Evolutionary conservation across 2,797 vertebrate species (phyloP).

Genomic region (Sternotherus odoratus): DNA sequence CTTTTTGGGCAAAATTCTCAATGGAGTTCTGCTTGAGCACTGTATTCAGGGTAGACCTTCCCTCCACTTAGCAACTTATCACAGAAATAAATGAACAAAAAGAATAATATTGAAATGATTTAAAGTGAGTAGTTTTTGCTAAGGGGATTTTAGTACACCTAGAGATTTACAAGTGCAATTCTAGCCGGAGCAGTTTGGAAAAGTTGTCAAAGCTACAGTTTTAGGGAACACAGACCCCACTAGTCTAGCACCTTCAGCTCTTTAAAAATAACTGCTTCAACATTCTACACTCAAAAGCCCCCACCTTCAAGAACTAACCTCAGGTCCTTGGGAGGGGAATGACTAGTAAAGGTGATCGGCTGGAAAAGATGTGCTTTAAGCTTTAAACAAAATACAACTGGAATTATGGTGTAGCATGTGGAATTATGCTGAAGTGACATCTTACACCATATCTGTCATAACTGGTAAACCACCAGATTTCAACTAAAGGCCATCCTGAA

Average conservation of each 20-base stretch:
- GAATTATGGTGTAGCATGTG: background rate
- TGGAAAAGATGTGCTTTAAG: background rate
- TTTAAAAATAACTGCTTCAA: accelerated
- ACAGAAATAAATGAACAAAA: background rate
- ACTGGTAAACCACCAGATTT: background rate
- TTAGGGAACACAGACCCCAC: background rate
- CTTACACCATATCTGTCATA: background rate
- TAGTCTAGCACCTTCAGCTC: accelerated
- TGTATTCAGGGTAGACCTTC: accelerated
- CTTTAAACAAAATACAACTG: background rate
- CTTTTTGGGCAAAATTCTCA: background rate
- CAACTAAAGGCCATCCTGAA: background rate
- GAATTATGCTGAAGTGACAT: background rate
- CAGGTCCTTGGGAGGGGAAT: background rate
- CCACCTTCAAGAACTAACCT: background rate
- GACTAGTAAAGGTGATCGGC: background rate
- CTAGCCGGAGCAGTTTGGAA: background rate
- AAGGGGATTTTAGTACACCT: background rate
- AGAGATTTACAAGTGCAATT: background rate
- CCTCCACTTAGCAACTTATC: accelerated
- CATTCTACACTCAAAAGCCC: background rate
- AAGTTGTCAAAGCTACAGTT: background rate
- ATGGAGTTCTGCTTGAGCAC: background rate
- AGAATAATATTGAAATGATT: background rate
- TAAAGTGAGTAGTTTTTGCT: background rate